A percentile compares a stretch with the other conserved stretches of the same genome.
These are phyloP conservation scores for Aspidoscelis tigris DNA, from an alignment of 2,113 vertebrate genomes.

Conservation along the genomic window DNA sequence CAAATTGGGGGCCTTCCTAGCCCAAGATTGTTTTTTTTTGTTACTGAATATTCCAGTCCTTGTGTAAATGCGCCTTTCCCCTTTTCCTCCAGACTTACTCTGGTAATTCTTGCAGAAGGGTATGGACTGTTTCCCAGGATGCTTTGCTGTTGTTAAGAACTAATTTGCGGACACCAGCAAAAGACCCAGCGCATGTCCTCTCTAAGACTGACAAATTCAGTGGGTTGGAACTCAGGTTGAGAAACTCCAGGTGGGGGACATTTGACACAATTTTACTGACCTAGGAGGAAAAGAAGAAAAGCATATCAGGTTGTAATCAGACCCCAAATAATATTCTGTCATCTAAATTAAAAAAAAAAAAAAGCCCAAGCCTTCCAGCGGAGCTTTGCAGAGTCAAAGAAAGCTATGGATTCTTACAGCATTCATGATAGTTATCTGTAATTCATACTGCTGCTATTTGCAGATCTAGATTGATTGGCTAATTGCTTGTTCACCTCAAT, in stretches of 20 bases:
- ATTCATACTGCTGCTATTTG: conserved; percentile 69
- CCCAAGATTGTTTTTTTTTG: not conserved
- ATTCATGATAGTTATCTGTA: conserved; percentile 66
- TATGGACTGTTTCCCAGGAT: conserved; percentile 96
- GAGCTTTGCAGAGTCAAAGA: conserved; percentile 44
- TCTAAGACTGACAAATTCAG: conserved; percentile 87
- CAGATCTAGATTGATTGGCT: conserved; percentile 56
- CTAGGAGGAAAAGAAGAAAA: conserved; percentile 71
- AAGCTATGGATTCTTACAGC: conserved; percentile 39
- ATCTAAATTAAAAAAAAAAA: conserved; percentile 23
- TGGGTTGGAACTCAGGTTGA: conserved; percentile 98
- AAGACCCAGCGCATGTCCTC: conserved; percentile 84
- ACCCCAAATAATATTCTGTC: conserved; percentile 49
- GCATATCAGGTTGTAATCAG: conserved; percentile 60
- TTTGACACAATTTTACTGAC: conserved; percentile 96
- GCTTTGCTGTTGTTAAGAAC: conserved; percentile 97
- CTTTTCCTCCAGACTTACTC: conserved; percentile 79
- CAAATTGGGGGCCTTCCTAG: not conserved
- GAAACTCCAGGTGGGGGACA: conserved; percentile 94
- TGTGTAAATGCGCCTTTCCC: fast-evolving
- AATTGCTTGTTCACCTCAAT: conserved; percentile 68
- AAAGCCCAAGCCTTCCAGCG: conserved; percentile 3
- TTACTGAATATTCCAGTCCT: not conserved
- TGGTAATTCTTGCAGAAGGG: conserved; percentile 86
- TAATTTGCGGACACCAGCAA: conserved; percentile 88